A percentile compares a stretch with the other conserved stretches of the same genome.
Conservation (phyloP, 1,140 invertebrate genomes). For the Eupristina koningsbergeri region DNA sequence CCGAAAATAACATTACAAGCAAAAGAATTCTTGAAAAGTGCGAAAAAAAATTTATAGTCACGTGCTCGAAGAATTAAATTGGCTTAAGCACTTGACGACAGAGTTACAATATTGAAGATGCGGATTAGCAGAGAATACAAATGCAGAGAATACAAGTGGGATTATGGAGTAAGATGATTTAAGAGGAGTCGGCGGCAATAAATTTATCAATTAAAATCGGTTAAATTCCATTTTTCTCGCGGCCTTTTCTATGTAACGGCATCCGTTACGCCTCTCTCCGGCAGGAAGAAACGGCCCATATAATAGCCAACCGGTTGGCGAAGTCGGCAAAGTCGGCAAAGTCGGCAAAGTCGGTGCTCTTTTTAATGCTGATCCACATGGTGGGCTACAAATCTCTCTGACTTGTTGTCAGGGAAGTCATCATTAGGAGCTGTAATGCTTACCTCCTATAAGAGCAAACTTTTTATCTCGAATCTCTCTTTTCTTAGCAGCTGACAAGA, state of each 20-base stretch:
- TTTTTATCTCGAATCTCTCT: background rate
- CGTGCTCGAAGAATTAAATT: background rate
- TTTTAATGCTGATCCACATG: background rate
- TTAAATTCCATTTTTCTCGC: background rate
- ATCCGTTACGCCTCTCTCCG: background rate
- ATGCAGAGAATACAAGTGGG: no score
- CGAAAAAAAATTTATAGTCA: no score
- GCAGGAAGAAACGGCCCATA: background rate
- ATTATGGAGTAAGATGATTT: slow-evolving; percentile 5
- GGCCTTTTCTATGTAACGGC: background rate
- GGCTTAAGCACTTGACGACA: no score
- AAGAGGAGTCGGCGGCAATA: slow-evolving; percentile 8
- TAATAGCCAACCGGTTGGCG: no score
- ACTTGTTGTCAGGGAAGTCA: background rate
- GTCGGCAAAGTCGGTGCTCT: background rate
- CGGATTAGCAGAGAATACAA: background rate
- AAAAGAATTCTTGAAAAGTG: no score
- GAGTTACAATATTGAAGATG: background rate
- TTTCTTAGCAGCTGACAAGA: background rate
- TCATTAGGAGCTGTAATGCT: slow-evolving; percentile 22
- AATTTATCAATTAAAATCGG: slow-evolving; percentile 42
- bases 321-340: no score
- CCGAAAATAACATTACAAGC: no score
- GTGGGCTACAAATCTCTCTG: slow-evolving; percentile 7
- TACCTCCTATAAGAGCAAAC: background rate